Conservation (phyloP, 1,140 invertebrate species). For the Theocolax elegans region DNA sequence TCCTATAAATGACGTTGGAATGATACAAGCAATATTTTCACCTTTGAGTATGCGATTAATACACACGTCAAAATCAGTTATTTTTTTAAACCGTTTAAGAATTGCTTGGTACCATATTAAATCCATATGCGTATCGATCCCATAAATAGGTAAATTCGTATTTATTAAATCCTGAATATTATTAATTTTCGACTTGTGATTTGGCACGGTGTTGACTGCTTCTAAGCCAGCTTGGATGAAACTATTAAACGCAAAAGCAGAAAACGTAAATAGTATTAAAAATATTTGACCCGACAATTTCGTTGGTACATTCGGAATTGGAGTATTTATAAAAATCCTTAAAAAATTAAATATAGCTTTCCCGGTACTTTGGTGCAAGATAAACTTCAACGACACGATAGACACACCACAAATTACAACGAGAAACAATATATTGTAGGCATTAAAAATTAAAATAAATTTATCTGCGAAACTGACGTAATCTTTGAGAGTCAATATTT, state of each 20-base stretch:
- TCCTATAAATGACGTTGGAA: too few species aligned
- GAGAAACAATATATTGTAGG: too few species aligned
- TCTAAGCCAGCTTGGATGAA: slow-evolving; percentile 67
- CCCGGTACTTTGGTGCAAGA: too few species aligned
- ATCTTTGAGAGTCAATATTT: too few species aligned
- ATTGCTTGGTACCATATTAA: not conserved
- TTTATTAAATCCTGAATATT: slow-evolving; percentile 53
- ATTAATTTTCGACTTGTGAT: slow-evolving; percentile 42
- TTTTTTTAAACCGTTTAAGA: not conserved
- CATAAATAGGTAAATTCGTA: slow-evolving; percentile 49
- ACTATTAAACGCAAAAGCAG: slow-evolving; percentile 1
- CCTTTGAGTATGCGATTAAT: not conserved
- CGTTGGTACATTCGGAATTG: not conserved
- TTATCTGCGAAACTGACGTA: too few species aligned
- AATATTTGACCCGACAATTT: not conserved
- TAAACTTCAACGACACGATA: too few species aligned
- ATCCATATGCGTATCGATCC: not conserved
- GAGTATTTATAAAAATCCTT: not conserved
- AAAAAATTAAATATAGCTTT: not conserved
- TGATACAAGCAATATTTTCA: too few species aligned
- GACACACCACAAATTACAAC: too few species aligned
- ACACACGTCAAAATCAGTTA: not conserved
- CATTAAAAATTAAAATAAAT: too few species aligned
- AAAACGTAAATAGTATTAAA: not conserved
- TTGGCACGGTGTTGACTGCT: slow-evolving; percentile 25